A percentile compares a stretch with the other conserved stretches of the same genome.
phyloP scores from a whole-genome alignment of 2,113 vertebrate genomes.

The Shinisaurus crocodilurus region DNA sequence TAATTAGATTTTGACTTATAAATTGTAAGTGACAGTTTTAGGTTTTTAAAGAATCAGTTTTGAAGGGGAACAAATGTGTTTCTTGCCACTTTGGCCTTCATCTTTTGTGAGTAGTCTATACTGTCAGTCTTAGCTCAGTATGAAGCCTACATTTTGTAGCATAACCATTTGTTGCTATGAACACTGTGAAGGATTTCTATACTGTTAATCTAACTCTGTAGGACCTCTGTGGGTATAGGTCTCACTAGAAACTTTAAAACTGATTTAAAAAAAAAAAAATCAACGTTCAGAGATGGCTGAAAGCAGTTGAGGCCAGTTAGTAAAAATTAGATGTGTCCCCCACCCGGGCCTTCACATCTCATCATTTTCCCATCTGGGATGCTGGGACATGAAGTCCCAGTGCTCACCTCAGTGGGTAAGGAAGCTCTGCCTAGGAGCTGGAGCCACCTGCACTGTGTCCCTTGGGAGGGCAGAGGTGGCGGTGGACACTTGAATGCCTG shows the following conservation, averaged over 20 bases:
- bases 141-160: background rate
- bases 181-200: background rate
- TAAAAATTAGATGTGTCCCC: conserved; percentile 31
- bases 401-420: too few relatives aligned
- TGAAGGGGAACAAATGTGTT: background rate
- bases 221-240: background rate
- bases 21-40: background rate
- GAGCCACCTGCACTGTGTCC: too few relatives aligned
- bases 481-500: too few relatives aligned
- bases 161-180: accelerated
- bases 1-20: background rate
- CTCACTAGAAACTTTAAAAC: conserved; percentile 23
- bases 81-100: conserved; percentile 19
- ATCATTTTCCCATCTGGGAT: too few relatives aligned
- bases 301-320: conserved; percentile 22
- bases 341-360: too few relatives aligned
- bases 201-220: background rate
- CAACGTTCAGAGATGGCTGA: conserved; percentile 8
- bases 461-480: too few relatives aligned
- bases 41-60: background rate
- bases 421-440: too few relatives aligned
- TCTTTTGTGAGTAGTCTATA: conserved; percentile 3
- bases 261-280: background rate
- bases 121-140: background rate
- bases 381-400: too few relatives aligned